Evolutionary conservation across 2,797 vertebrate genomes (phyloP), one percentile per base, ranked within the genome.

Genomic region (Astyanax mexicanus): DNA sequence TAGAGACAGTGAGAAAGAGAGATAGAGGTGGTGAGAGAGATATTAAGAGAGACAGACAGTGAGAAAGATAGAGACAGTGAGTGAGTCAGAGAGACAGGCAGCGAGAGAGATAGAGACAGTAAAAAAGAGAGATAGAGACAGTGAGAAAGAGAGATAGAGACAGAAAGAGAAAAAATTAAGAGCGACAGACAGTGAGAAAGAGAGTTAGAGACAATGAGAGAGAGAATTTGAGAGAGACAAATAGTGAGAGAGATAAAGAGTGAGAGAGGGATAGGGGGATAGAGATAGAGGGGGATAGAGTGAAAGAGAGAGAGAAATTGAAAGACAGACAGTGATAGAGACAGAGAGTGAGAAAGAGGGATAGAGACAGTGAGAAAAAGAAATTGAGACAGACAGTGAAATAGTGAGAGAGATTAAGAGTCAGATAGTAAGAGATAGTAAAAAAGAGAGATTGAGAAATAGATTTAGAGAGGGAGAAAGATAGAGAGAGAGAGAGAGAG

Each of bases 311-410:
- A 9, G 47, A 21, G 47, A 19, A 19, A 21, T n/a, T n/a, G n/a
- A n/a, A n/a, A n/a, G n/a, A n/a, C n/a, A n/a, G n/a, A n/a, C n/a
- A n/a, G n/a, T n/a, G n/a, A n/a, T n/a, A n/a, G n/a, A n/a, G n/a
- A n/a, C n/a, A n/a, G n/a, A n/a, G n/a, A n/a, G 45, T 19, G 45
- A 47, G 45, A 57, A 27, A 32, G 23, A 57, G 54, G 57, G 45
- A 19, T n/a, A 47, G 45, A 4, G 17, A n/a, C 45, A 9, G 47
- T 21, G 47, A 19, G 19, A 21, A n/a, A n/a, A n/a, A n/a, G n/a
- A n/a, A n/a, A n/a, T n/a, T n/a, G n/a, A n/a, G n/a, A n/a, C n/a
- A n/a, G n/a, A n/a, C n/a, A n/a, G n/a, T n/a, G n/a, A n/a, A n/a
- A n/a, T n/a, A 19, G 45, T 47, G 45, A 57, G 27, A 32, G 23